phyloP scores from a whole-genome alignment of 2,113 vertebrate species.

The Chlorodrepanis virens region DNA sequence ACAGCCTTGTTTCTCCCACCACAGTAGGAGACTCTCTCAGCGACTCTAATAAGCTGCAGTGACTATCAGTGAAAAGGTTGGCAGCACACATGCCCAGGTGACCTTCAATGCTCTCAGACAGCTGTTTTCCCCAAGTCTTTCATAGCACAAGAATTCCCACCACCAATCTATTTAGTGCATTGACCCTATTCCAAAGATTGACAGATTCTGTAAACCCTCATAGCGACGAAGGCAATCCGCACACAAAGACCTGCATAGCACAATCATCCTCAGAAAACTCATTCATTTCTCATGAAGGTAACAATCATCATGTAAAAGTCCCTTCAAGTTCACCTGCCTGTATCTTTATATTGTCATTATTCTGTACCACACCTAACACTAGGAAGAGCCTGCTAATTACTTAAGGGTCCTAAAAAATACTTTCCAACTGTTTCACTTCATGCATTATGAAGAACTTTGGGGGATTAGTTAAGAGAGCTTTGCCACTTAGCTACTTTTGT shows the following conservation, averaged over 20 bases:
- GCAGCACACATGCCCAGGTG: neutral
- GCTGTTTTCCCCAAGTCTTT: neutral
- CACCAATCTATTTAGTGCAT: neutral
- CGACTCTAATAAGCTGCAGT: neutral
- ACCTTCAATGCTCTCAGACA: slow-evolving; percentile 1
- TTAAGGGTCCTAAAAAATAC: neutral
- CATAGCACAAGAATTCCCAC: neutral
- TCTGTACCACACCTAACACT: neutral
- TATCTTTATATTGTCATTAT: neutral
- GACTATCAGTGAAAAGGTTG: neutral
- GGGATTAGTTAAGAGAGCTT: neutral
- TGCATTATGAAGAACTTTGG: neutral
- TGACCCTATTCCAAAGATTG: neutral
- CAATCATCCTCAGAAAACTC: neutral
- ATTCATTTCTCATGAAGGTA: neutral
- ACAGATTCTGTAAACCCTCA: neutral
- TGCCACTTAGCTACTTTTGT: neutral
- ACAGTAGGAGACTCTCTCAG: neutral
- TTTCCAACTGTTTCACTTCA: neutral
- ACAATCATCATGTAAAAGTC: neutral
- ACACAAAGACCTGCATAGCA: neutral
- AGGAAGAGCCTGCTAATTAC: neutral
- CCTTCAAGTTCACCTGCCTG: neutral
- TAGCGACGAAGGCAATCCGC: neutral
- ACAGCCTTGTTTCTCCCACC: slow-evolving; percentile 8